These are phyloP conservation scores for Tipula vernalis DNA, from an alignment of 2,888 invertebrate genomes.

Conservation along the genomic window DNA sequence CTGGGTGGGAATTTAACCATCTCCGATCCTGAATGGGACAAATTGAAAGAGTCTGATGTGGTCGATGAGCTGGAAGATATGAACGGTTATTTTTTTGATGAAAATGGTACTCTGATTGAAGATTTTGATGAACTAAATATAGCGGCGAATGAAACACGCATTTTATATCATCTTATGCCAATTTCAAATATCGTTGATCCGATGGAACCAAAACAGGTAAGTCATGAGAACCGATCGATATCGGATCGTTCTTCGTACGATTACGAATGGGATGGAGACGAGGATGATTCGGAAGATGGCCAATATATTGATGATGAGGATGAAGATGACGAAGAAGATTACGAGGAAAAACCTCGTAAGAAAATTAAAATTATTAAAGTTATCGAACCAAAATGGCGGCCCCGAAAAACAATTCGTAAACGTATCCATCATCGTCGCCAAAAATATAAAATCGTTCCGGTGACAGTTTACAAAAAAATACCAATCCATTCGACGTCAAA, in stretches of 20 bases:
- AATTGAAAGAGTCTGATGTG: background rate
- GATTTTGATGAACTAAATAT: constrained; percentile 15
- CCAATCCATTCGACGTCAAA: background rate
- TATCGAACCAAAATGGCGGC: background rate
- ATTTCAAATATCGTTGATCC: background rate
- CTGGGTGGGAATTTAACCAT: background rate
- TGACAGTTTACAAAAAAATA: constrained; percentile 11
- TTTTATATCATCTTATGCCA: background rate
- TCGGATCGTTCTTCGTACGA: background rate
- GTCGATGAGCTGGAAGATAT: background rate
- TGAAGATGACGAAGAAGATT: background rate
- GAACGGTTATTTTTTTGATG: constrained; percentile 13
- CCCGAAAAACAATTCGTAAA: background rate
- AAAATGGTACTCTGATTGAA: constrained; percentile 17
- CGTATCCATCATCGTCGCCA: background rate
- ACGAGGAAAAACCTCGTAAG: background rate
- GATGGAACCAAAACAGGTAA: background rate
- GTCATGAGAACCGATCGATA: background rate
- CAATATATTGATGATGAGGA: background rate
- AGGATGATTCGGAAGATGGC: background rate
- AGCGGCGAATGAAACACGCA: constrained; percentile 14
- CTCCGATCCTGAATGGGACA: background rate
- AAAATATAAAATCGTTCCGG: constrained; percentile 12
- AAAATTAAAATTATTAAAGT: background rate
- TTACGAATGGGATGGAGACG: background rate